Base-by-base conservation (phyloP, 92 coral and sea anemone genomes). In the Actinostola sp. region DNA sequence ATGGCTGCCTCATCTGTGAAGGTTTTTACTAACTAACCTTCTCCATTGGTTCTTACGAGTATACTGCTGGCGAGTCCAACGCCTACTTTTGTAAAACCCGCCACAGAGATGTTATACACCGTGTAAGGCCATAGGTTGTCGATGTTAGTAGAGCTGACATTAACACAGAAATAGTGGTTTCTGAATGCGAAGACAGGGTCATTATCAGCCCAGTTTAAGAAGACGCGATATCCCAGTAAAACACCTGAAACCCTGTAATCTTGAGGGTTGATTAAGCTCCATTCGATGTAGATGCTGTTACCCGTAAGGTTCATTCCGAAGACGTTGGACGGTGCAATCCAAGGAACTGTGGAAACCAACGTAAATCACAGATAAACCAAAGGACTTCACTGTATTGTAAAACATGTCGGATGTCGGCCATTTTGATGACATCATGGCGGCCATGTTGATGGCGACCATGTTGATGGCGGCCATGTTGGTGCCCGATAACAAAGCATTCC, bases 61-160 rank as follows among this genome's bases (percentile, higher is more conserved):
- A 90, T 33, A 45, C 33, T 32, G 3, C 83, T 77, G 0, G 27
- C 14, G 0, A 50, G 76, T 19, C 96, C 96, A 29, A 65, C 82
- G 0, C 96, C 96, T 35, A 64, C 67, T 46, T 67, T 54, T 2
- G 89, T 90, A 33, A 71, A 74, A 13, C 84, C 96, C 12, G 86
- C 76, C 16, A 90, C 69, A 23, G 84, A 76, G 61, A 90, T 73
- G 50, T 73, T 83, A 38, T 86, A 90, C 54, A 68, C 71, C 8
- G 83, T 72, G 61, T 73, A 86, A 57, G 82, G 73, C 61, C 79
- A 67, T 24, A 90, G 66, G 14, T 52, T 24, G 21, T 5, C 3
- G 30, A 52, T 19, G 3, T 1, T 23, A 5, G 2, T 19, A 5
- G 59, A 52, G 14, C 30, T 52, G 30, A 3, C 4, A 36, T 11